phyloP scores from a whole-genome alignment of 2,113 vertebrate genomes.

The Apus apus region DNA sequence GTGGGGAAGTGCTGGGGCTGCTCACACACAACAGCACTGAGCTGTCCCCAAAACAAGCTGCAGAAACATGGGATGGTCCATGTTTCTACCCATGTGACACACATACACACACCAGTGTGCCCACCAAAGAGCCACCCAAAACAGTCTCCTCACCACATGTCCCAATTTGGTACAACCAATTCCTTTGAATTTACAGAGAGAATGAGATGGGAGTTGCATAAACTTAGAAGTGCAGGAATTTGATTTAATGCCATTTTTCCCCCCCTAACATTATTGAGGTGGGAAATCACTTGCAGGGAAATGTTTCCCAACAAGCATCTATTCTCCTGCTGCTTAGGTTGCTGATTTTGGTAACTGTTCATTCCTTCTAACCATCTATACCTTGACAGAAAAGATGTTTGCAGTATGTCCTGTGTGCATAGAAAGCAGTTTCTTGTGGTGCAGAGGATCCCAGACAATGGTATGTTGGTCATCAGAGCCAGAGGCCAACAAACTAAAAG shows the following conservation, averaged over 20 bases:
- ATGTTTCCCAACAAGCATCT: background rate
- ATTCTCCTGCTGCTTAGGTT: background rate
- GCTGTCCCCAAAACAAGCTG: background rate
- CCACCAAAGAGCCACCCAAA: background rate
- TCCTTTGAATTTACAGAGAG: background rate
- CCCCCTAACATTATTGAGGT: background rate
- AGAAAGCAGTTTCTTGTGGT: conserved; percentile 94
- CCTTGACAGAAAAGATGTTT: conserved; percentile 99
- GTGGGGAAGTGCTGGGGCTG: background rate
- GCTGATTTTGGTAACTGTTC: background rate
- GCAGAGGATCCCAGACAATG: conserved; percentile 97
- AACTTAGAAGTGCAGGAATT: background rate
- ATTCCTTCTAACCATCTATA: conserved; percentile 49
- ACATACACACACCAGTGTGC: accelerated
- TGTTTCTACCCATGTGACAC: accelerated
- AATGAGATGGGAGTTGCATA: background rate
- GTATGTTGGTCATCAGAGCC: conserved; percentile 98
- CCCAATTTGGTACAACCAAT: background rate
- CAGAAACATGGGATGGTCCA: background rate
- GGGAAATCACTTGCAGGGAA: background rate
- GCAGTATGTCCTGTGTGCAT: conserved; percentile 99
- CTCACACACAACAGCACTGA: accelerated
- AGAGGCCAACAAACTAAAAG: conserved; percentile 90
- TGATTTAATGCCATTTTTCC: background rate
- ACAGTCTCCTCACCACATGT: background rate